Conservation (phyloP, 2,797 vertebrate genomes). For the Coregonus sp. region DNA sequence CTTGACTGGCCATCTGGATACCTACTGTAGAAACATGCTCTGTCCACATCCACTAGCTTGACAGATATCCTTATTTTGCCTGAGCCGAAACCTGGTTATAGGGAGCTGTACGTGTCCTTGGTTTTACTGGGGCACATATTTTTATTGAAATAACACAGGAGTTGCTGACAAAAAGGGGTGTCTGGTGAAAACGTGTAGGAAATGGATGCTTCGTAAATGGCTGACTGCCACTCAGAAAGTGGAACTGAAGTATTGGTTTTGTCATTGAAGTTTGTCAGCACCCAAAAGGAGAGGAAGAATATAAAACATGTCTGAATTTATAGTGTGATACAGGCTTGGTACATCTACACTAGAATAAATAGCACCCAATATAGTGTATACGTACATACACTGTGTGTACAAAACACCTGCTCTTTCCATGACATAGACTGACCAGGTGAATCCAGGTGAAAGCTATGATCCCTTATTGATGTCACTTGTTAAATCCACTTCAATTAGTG, state of each 20-base stretch:
- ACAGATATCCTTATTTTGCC: constrained; percentile 52
- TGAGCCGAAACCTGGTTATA: neutral
- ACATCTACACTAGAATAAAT: no score
- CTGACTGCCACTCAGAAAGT: neutral
- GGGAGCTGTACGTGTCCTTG: constrained; percentile 23
- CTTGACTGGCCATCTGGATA: constrained; percentile 63
- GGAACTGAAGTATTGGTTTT: neutral
- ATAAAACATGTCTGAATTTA: no score
- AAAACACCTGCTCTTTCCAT: no score
- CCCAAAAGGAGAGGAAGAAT: no score
- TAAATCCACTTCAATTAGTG: no score
- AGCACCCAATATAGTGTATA: no score
- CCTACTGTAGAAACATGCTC: constrained; percentile 45
- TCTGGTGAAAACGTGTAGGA: constrained; percentile 4
- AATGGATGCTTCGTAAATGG: neutral
- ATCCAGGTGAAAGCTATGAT: no score
- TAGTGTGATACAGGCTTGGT: no score
- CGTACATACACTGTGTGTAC: no score
- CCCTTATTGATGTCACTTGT: no score
- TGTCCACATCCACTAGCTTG: constrained; percentile 47
- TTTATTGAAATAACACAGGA: neutral
- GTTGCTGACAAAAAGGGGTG: constrained; percentile 7
- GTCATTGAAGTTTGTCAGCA: neutral
- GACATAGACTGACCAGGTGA: no score
- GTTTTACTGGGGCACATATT: constrained; percentile 20